Evolutionary conservation across 2,888 invertebrate species (phyloP).

Genomic region (Pecten maximus): DNA sequence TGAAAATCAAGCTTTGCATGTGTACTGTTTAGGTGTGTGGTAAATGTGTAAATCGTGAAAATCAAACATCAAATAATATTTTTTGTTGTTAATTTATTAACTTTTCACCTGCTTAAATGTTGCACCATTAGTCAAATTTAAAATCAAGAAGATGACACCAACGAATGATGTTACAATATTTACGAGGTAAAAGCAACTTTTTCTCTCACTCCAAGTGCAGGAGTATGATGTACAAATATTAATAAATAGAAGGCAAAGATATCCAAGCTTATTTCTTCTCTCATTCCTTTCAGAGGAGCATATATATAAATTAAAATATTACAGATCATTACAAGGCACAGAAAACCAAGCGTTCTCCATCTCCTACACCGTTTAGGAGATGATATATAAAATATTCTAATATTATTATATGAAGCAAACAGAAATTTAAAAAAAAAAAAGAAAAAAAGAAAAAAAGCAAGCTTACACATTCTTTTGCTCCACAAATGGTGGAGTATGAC

Average conservation of each 20-base stretch:
- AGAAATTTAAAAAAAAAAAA: background rate
- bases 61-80: background rate
- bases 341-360: background rate
- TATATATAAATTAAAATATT: conserved; percentile 3
- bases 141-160: background rate
- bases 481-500: background rate
- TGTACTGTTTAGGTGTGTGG: background rate
- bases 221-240: conserved; percentile 1
- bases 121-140: conserved; percentile 6
- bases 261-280: conserved; percentile 1
- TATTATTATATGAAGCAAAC: background rate
- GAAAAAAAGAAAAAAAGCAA: background rate
- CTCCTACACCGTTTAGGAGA: background rate
- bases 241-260: background rate
- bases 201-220: conserved; percentile 6
- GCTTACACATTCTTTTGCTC: background rate
- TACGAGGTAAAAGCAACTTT: conserved; percentile 17
- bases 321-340: background rate
- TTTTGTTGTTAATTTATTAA: conserved; percentile 12
- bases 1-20: background rate
- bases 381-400: background rate
- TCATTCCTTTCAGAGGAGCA: background rate
- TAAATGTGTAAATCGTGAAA: background rate
- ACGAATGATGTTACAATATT: conserved; percentile 2
- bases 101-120: background rate